phyloP scores from a whole-genome alignment of 1,140 invertebrate genomes.

The Camponotus floridanus region DNA sequence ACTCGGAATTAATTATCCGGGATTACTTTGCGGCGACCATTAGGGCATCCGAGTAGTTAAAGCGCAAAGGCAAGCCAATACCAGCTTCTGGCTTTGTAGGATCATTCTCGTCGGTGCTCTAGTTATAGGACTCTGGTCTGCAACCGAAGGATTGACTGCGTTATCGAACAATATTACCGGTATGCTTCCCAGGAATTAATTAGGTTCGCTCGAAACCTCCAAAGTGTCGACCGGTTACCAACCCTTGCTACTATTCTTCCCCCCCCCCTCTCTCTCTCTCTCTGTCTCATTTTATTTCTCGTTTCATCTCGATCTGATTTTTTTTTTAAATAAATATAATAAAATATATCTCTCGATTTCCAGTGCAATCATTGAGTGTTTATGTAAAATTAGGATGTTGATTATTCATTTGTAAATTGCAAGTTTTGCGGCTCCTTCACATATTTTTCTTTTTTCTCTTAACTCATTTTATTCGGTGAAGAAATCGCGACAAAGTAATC shows the following conservation, averaged over 20 bases:
- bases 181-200: conserved; percentile 64
- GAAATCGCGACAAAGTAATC: not conserved
- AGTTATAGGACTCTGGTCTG: conserved; percentile 41
- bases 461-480: not conserved
- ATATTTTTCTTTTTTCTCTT: not conserved
- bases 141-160: conserved; percentile 39
- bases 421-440: not conserved
- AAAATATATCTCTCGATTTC: too few species aligned
- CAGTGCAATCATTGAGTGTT: too few species aligned
- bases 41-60: conserved; percentile 57
- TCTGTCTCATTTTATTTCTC: not conserved
- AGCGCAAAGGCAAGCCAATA: conserved; percentile 54
- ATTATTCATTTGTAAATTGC: conserved; percentile 14
- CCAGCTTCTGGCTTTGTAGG: conserved; percentile 62
- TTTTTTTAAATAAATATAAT: too few species aligned
- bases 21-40: conserved; percentile 67
- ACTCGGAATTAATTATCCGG: conserved; percentile 72
- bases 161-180: conserved; percentile 64
- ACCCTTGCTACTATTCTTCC: not conserved
- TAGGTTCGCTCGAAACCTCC: conserved; percentile 54
- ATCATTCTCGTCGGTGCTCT: conserved; percentile 65
- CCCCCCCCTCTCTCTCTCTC: not conserved
- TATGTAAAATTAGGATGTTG: not conserved
- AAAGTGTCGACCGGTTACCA: conserved; percentile 44
- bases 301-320: not conserved